These are phyloP conservation scores for Caenorhabditis doughertyi DNA, from an alignment of 2,888 invertebrate genomes.

Conservation along the genomic window DNA sequence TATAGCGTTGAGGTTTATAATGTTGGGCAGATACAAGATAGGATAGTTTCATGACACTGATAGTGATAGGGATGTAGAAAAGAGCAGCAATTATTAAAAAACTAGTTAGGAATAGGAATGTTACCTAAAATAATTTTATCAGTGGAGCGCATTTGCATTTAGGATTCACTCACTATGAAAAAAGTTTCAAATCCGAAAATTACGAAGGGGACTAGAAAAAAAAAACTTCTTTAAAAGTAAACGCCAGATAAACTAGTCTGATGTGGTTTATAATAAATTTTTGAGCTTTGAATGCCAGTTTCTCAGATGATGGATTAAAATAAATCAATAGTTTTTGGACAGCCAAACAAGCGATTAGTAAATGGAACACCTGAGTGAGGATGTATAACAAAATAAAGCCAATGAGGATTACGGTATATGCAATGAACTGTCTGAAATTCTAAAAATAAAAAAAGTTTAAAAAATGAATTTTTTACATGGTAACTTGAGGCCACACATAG, in stretches of 20 bases:
- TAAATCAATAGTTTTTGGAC: slow-evolving; percentile 1
- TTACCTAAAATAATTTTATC: background rate
- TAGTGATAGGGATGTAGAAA: slow-evolving; percentile 2
- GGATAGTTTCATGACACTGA: background rate
- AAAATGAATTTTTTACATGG: no score
- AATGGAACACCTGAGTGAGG: background rate
- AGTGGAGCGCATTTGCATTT: background rate
- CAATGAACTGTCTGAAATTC: no score
- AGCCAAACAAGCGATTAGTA: background rate
- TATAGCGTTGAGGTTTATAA: slow-evolving; percentile 1
- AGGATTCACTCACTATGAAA: background rate
- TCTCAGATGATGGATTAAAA: background rate
- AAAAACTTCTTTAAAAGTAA: background rate
- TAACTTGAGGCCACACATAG: no score
- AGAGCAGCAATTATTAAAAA: background rate
- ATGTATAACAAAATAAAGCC: background rate
- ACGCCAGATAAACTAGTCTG: background rate
- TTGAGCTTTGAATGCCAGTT: background rate
- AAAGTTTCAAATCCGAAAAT: background rate
- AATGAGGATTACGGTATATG: no score
- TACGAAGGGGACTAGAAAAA: no score
- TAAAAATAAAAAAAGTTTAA: no score
- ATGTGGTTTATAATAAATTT: background rate
- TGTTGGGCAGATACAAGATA: background rate
- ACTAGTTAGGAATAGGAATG: background rate